phyloP scores from a whole-genome alignment of 2,113 vertebrate species.

The Leptobrachium leishanense region DNA sequence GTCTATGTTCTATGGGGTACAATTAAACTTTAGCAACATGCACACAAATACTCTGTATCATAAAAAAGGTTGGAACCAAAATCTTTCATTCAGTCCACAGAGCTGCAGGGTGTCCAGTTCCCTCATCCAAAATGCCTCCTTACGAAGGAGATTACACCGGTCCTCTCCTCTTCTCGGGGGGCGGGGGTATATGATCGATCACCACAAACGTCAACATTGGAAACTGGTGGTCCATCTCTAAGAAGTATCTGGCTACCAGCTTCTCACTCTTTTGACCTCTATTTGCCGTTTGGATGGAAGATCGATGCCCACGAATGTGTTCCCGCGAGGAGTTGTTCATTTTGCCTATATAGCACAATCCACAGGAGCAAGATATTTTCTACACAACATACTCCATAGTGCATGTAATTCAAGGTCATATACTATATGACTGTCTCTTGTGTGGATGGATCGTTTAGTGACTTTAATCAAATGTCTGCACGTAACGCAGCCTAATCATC shows the following conservation, averaged over 20 bases:
- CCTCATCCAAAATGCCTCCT: too few relatives aligned
- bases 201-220: not conserved
- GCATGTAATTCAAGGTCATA: not conserved
- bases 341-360: not conserved
- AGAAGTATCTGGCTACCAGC: not conserved
- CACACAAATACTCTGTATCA: too few relatives aligned
- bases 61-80: too few relatives aligned
- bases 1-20: too few relatives aligned
- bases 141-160: too few relatives aligned
- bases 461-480: too few relatives aligned
- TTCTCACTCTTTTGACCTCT: not conserved
- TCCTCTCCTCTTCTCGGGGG: too few relatives aligned
- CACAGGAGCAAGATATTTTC: not conserved
- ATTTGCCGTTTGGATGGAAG: not conserved
- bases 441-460: not conserved
- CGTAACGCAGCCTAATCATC: too few relatives aligned
- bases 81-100: too few relatives aligned
- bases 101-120: too few relatives aligned
- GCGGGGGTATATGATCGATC: not conserved
- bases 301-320: not conserved
- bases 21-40: too few relatives aligned
- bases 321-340: not conserved
- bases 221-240: not conserved
- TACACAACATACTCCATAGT: not conserved
- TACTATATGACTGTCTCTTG: not conserved